A percentile compares a stretch with the other conserved stretches of the same genome.
Conservation (phyloP, 2,113 vertebrate species). For the Ctenodactylus gundi region DNA sequence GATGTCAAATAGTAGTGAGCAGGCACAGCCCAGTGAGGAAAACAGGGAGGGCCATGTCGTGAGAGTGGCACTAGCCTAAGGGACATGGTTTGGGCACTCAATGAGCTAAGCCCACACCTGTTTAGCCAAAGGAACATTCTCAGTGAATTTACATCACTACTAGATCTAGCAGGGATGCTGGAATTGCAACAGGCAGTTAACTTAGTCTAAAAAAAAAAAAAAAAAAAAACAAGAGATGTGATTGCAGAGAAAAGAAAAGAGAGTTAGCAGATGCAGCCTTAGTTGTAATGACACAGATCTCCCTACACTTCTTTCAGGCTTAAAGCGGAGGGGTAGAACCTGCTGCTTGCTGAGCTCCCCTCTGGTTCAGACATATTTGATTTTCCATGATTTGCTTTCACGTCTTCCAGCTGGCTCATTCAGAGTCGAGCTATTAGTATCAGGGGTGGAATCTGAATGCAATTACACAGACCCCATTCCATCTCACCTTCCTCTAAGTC, state of each 20-base stretch:
- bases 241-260: neutral
- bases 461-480: neutral
- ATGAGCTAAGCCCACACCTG: neutral
- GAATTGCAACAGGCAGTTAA: neutral
- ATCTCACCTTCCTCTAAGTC: neutral
- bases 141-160: neutral
- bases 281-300: constrained; percentile 6
- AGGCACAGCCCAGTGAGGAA: neutral
- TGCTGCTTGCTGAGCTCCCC: neutral
- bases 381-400: constrained; percentile 16
- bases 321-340: neutral
- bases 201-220: constrained; percentile 18
- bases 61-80: constrained; percentile 20
- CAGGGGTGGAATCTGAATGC: neutral
- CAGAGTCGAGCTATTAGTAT: constrained; percentile 47
- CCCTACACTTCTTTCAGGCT: neutral
- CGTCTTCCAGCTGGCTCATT: constrained; percentile 68
- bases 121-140: constrained; percentile 6
- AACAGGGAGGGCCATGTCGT: neutral
- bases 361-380: neutral
- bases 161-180: neutral
- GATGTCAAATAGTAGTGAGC: constrained; percentile 56
- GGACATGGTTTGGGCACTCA: neutral
- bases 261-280: constrained; percentile 59
- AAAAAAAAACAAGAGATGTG: neutral